A percentile compares a stretch with the other conserved stretches of the same genome.
phyloP scores from a whole-genome alignment of 2,797 vertebrate species.

The Numenius phaeopus region DNA sequence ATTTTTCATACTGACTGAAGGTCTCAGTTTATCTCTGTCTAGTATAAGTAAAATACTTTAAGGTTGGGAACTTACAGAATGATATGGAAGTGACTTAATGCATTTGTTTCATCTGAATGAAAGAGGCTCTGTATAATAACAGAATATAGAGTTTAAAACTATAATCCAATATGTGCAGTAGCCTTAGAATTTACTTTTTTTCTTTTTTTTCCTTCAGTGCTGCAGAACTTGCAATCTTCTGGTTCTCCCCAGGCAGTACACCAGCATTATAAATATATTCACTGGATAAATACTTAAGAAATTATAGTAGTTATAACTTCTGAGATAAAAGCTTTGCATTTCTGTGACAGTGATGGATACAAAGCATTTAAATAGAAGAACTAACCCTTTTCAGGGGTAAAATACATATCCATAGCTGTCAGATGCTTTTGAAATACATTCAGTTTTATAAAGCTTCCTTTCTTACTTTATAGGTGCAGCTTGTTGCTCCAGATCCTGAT shows the following conservation, averaged over 20 bases:
- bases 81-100: not conserved
- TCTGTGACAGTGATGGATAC: not conserved
- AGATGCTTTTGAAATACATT: not conserved
- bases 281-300: not conserved
- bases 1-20: not conserved
- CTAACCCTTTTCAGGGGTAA: not conserved
- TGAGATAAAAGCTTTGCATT: not conserved
- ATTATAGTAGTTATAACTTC: not conserved
- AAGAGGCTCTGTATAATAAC: not conserved
- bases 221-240: not conserved
- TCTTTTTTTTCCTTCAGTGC: not conserved
- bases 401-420: not conserved
- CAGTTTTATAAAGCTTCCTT: not conserved
- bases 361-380: not conserved
- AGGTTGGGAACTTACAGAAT: not conserved
- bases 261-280: not conserved
- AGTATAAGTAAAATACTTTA: not conserved
- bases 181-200: not conserved
- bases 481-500: conserved; percentile 81
- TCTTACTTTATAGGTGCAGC: conserved; percentile 60
- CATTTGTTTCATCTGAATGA: not conserved
- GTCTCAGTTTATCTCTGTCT: not conserved
- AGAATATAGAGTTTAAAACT: not conserved
- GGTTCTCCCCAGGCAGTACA: not conserved
- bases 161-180: not conserved